These are phyloP conservation scores for Nyleta sp. DNA, from an alignment of 2,888 invertebrate species.

Conservation along the genomic window DNA sequence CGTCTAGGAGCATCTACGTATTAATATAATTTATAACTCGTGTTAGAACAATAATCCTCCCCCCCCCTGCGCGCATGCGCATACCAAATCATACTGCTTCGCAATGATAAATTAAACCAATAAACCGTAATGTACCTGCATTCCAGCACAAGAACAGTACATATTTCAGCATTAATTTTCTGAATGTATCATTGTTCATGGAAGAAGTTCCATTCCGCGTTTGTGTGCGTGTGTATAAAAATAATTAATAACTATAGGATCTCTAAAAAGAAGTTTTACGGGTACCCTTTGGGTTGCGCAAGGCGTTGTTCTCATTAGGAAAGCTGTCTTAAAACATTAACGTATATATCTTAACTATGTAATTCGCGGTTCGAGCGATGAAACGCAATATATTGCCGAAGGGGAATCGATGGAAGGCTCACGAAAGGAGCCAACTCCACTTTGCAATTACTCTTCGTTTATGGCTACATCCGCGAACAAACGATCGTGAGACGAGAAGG, in stretches of 20 bases:
- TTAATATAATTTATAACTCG: too few relatives aligned
- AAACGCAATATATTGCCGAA: constrained; percentile 53
- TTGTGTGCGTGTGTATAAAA: not conserved
- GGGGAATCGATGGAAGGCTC: constrained; percentile 51
- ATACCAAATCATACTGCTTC: too few relatives aligned
- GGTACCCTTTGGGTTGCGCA: constrained; percentile 28
- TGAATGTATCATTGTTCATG: too few relatives aligned
- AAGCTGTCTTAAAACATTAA: constrained; percentile 45
- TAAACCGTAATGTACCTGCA: too few relatives aligned
- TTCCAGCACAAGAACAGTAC: too few relatives aligned
- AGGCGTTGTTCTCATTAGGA: constrained; percentile 38
- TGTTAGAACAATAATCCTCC: too few relatives aligned
- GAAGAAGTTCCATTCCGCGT: not conserved
- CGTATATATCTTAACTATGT: constrained; percentile 51
- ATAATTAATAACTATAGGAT: constrained; percentile 10
- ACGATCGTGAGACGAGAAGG: constrained; percentile 46
- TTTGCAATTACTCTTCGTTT: constrained; percentile 59
- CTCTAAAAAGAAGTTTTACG: constrained; percentile 13
- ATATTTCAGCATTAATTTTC: too few relatives aligned
- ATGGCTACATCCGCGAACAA: constrained; percentile 56
- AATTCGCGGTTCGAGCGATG: constrained; percentile 50
- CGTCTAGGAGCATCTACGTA: too few relatives aligned
- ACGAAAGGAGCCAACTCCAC: constrained; percentile 51
- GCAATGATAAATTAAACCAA: too few relatives aligned
- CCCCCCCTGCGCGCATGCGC: too few relatives aligned